These are phyloP conservation scores for Sebastes nivosus DNA, from an alignment of 2,797 vertebrate species.

Conservation along the genomic window DNA sequence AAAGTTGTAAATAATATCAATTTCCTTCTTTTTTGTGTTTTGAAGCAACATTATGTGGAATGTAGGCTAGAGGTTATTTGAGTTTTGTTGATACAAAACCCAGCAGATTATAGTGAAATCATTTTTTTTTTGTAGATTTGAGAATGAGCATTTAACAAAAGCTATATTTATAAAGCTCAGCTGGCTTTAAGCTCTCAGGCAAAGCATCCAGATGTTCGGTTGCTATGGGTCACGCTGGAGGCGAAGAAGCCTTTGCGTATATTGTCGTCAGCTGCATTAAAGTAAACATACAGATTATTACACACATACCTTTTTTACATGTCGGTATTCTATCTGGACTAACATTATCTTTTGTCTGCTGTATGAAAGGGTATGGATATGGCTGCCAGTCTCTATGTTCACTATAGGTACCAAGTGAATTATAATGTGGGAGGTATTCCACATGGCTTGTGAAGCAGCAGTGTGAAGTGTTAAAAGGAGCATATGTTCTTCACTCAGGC, in stretches of 20 bases:
- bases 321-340: neutral
- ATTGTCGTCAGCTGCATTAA: constrained; percentile 1
- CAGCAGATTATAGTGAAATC: neutral
- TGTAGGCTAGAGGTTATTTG: neutral
- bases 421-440: constrained; percentile 8
- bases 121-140: neutral
- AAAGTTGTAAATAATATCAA: neutral
- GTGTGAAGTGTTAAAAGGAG: constrained; percentile 32
- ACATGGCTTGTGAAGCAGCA: constrained; percentile 18
- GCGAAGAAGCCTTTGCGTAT: neutral
- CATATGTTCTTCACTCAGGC: constrained; percentile 41
- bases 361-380: neutral
- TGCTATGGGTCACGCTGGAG: constrained; percentile 18
- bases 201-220: constrained; percentile 35
- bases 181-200: neutral
- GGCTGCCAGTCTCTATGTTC: neutral
- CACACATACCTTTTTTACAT: constrained; percentile 9
- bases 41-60: neutral
- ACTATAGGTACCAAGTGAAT: neutral
- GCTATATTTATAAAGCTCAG: neutral
- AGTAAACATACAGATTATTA: constrained; percentile 22
- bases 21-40: neutral
- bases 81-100: neutral
- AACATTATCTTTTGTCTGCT: neutral
- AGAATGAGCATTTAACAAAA: neutral